A percentile compares a stretch with the other conserved stretches of the same genome.
These are phyloP conservation scores for Sebastes hubbsi DNA, from an alignment of 2,797 vertebrate genomes.

Conservation along the genomic window DNA sequence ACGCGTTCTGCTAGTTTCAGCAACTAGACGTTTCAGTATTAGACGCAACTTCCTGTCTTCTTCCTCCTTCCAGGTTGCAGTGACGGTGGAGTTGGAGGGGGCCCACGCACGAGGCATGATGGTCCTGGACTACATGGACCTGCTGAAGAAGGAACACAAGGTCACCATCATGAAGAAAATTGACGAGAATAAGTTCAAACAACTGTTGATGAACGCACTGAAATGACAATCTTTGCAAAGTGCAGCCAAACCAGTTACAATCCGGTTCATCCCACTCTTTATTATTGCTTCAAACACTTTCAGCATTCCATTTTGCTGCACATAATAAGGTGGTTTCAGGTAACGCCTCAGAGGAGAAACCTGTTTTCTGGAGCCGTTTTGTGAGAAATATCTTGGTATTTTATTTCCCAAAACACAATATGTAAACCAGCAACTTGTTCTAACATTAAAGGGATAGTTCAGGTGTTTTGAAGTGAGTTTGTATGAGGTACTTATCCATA, in stretches of 20 bases:
- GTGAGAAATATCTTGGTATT: background rate
- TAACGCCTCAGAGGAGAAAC: background rate
- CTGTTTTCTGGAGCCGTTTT: too few species aligned
- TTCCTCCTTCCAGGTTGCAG: constrained; percentile 36
- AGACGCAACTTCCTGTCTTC: background rate
- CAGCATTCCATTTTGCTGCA: too few species aligned
- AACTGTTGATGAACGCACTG: constrained; percentile 68
- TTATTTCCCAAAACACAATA: background rate
- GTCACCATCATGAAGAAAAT: constrained; percentile 72
- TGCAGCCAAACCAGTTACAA: too few species aligned
- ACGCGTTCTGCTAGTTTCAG: background rate
- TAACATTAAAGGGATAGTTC: too few species aligned
- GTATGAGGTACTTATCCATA: too few species aligned
- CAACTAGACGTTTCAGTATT: background rate
- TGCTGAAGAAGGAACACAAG: constrained; percentile 75
- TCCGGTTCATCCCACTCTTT: too few species aligned
- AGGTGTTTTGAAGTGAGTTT: too few species aligned
- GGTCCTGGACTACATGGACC: constrained; percentile 72
- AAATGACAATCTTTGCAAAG: constrained; percentile 46
- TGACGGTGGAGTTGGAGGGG: constrained; percentile 76
- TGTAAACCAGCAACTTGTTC: background rate
- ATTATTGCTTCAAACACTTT: too few species aligned
- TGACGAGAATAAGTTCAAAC: constrained; percentile 73
- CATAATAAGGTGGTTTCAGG: background rate
- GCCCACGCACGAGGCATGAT: constrained; percentile 77